A percentile compares a stretch with the other conserved stretches of the same genome.
These are phyloP conservation scores for Fratercula arctica DNA, from an alignment of 2,797 vertebrate species.

Conservation along the genomic window DNA sequence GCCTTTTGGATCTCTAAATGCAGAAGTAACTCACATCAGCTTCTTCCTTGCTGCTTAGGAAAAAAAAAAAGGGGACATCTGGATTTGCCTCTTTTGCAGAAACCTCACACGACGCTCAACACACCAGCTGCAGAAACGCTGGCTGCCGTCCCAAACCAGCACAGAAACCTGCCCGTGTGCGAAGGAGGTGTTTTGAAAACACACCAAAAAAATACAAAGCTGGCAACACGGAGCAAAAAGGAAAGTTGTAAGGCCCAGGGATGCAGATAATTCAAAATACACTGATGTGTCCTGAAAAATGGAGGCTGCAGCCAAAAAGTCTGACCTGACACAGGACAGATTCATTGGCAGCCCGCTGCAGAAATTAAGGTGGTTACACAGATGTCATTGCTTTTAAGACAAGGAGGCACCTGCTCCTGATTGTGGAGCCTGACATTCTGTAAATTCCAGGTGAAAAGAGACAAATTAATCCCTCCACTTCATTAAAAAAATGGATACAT, in stretches of 20 bases:
- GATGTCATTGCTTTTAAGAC: background rate
- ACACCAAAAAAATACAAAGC: background rate
- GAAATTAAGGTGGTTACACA: background rate
- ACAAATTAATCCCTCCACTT: background rate
- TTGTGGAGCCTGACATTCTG: background rate
- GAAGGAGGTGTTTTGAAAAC: background rate
- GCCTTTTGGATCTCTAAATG: background rate
- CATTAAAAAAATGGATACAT: background rate
- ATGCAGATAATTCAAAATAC: background rate
- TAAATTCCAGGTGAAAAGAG: background rate
- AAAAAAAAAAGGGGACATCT: background rate
- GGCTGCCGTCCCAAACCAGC: background rate
- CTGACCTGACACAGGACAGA: background rate
- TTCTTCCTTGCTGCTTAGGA: background rate
- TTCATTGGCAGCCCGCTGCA: background rate
- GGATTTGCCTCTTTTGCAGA: background rate
- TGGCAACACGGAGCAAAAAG: fast-evolving
- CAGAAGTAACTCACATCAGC: background rate
- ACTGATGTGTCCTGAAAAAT: background rate
- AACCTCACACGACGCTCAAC: background rate
- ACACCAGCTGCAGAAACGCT: background rate
- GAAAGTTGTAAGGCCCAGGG: background rate
- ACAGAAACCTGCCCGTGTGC: background rate
- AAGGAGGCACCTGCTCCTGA: background rate
- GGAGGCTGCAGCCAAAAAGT: background rate